phyloP scores from a whole-genome alignment of 2,888 invertebrate species.

The Steromphala cineraria region DNA sequence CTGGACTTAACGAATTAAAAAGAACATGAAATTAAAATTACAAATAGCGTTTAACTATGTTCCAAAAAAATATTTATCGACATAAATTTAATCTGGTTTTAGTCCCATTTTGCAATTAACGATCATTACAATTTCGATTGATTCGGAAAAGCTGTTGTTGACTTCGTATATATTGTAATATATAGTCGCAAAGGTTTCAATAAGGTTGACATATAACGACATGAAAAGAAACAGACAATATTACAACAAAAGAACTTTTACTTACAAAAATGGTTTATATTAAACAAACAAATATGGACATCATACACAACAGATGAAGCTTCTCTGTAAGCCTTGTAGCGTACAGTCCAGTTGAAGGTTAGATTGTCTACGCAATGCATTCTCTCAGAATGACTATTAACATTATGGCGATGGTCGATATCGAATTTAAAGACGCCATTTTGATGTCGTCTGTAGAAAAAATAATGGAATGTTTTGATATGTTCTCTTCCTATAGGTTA shows the following conservation, averaged over 20 bases:
- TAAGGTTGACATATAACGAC: too few relatives aligned
- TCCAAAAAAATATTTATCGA: too few relatives aligned
- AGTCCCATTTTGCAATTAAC: too few relatives aligned
- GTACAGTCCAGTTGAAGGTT: neutral
- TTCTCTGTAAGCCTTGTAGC: neutral
- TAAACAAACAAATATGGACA: constrained; percentile 18
- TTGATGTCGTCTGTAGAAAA: neutral
- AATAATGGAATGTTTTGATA: constrained; percentile 16
- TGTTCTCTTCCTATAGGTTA: neutral
- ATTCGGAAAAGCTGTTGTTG: too few relatives aligned
- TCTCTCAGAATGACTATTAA: neutral
- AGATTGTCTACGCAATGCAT: neutral
- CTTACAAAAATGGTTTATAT: constrained; percentile 15
- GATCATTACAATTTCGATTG: too few relatives aligned
- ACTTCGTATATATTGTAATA: too few relatives aligned
- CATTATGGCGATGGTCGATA: neutral
- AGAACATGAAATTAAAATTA: too few relatives aligned
- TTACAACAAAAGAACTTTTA: neutral
- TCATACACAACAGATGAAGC: neutral
- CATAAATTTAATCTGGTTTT: too few relatives aligned
- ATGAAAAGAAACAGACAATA: too few relatives aligned
- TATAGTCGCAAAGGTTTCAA: too few relatives aligned
- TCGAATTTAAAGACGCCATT: constrained; percentile 1
- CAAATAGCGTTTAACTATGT: too few relatives aligned
- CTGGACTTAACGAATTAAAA: too few relatives aligned